Conservation (phyloP, 2,888 invertebrate species). For the Callyntrura guangdongensis region DNA sequence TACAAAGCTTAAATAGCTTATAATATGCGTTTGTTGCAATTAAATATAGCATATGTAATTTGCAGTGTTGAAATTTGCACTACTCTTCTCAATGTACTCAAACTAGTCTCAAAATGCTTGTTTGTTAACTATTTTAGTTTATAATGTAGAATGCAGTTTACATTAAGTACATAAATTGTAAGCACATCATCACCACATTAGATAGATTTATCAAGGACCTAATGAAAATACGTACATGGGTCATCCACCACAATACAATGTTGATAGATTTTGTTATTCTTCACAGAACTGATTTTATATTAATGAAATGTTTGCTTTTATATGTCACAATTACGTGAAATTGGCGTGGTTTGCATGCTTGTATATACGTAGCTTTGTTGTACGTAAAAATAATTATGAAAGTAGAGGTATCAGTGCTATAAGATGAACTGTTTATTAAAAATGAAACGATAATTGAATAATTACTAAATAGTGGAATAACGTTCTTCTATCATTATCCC, state of each 20-base stretch:
- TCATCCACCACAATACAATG: not conserved
- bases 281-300: slow-evolving; percentile 33
- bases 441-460: no score
- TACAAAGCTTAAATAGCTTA: not conserved
- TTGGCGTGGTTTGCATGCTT: no score
- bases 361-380: no score
- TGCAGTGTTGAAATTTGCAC: not conserved
- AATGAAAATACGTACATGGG: not conserved
- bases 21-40: not conserved
- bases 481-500: no score
- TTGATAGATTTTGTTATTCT: not conserved
- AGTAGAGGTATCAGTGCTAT: no score
- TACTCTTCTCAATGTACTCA: slow-evolving; percentile 59
- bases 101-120: slow-evolving; percentile 66
- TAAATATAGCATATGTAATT: not conserved
- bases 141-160: not conserved
- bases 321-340: not conserved
- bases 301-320: slow-evolving; percentile 16
- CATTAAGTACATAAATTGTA: not conserved
- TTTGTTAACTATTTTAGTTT: not conserved
- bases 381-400: no score
- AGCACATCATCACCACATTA: not conserved
- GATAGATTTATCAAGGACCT: no score
- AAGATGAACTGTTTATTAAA: no score
- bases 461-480: no score